Evolutionary conservation across 1,140 invertebrate genomes (phyloP).

Genomic region (Diprion similis): DNA sequence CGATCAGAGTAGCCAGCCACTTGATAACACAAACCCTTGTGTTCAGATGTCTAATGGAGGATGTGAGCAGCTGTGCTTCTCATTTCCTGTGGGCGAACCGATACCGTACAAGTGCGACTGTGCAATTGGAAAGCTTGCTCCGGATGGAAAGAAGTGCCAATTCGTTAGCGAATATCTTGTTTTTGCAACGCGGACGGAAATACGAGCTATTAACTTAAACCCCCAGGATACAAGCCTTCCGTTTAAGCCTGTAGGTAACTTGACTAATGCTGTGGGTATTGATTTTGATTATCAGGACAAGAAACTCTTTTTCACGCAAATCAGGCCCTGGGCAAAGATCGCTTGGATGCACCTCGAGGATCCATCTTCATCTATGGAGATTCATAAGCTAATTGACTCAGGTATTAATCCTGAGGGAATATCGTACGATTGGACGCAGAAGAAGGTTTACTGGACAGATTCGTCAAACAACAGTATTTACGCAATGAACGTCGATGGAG

Average conservation of each 20-base stretch:
- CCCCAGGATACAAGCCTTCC: conserved; percentile 81
- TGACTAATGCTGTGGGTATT: conserved; percentile 95
- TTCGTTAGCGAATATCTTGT: conserved; percentile 87
- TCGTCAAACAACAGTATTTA: conserved; percentile 94
- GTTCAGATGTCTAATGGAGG: conserved; percentile 76
- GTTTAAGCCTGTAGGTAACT: conserved; percentile 85
- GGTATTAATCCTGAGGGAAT: conserved; percentile 95
- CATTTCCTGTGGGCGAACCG: conserved; percentile 72
- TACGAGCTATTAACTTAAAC: conserved; percentile 85
- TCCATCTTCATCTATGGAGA: conserved; percentile 64
- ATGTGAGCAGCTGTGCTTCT: conserved; percentile 96
- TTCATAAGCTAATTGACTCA: conserved; percentile 79
- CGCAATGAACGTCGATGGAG: conserved; percentile 90
- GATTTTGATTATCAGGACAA: conserved; percentile 95
- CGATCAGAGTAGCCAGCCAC: conserved; percentile 85
- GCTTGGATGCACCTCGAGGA: conserved; percentile 77
- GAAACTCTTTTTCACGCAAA: conserved; percentile 89
- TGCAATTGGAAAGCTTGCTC: conserved; percentile 79
- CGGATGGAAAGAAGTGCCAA: conserved; percentile 76
- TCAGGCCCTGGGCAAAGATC: conserved; percentile 88
- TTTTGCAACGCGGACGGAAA: conserved; percentile 91
- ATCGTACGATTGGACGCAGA: conserved; percentile 96
- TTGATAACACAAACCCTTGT: conserved; percentile 82
- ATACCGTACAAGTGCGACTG: conserved; percentile 77
- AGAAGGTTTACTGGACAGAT: conserved; percentile 98